phyloP scores from a whole-genome alignment of 2,113 vertebrate genomes.

The Cathartes aura region DNA sequence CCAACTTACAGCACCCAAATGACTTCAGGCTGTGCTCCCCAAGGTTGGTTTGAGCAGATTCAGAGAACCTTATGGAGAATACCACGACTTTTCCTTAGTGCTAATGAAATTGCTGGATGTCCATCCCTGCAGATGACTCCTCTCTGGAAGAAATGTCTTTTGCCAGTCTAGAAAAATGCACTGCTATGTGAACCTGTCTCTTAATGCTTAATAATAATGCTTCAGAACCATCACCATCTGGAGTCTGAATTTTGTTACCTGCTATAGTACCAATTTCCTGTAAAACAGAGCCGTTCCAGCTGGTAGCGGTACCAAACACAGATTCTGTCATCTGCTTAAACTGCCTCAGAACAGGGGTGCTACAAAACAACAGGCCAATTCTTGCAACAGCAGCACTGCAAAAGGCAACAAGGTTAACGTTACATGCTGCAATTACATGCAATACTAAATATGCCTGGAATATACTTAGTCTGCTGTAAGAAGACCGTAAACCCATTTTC shows the following conservation, averaged over 20 bases:
- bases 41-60: neutral
- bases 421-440: neutral
- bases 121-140: neutral
- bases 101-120: neutral
- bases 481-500: neutral
- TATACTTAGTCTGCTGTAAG: neutral
- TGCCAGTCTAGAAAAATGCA: neutral
- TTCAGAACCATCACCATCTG: neutral
- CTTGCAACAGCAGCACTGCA: conserved; percentile 74
- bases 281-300: conserved; percentile 74
- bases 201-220: neutral
- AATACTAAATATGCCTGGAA: neutral
- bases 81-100: neutral
- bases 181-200: neutral
- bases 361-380: conserved; percentile 75
- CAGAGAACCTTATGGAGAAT: neutral
- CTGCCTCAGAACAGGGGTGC: conserved; percentile 57
- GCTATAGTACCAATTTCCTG: conserved; percentile 81
- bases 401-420: neutral
- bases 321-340: conserved; percentile 78
- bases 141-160: neutral
- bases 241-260: conserved; percentile 61
- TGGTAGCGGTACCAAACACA: conserved; percentile 70
- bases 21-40: neutral
- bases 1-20: neutral